A percentile compares a stretch with the other conserved stretches of the same genome.
phyloP scores from a whole-genome alignment of 1,140 invertebrate species.

The Adelges cooleyi region DNA sequence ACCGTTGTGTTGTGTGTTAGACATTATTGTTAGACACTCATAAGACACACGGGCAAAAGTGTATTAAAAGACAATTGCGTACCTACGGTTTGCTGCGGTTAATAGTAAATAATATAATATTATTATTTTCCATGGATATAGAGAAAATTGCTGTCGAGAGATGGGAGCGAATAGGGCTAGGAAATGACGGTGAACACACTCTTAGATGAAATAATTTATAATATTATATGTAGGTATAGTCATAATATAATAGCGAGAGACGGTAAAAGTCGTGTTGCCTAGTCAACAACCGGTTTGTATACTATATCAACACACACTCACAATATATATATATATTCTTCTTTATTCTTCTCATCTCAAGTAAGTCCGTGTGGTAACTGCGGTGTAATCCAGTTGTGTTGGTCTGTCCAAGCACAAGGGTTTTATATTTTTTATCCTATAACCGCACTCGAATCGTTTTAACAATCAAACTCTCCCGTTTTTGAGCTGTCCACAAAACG shows the following conservation, averaged over 20 bases:
- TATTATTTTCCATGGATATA: not conserved
- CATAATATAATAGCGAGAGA: not conserved
- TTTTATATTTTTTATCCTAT: too few relatives aligned
- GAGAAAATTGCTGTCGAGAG: not conserved
- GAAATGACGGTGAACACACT: not conserved
- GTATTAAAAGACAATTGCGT: not conserved
- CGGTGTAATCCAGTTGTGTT: too few relatives aligned
- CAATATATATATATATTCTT: not conserved
- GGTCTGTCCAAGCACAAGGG: too few relatives aligned
- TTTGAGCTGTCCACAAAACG: too few relatives aligned
- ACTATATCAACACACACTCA: too few relatives aligned
- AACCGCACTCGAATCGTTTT: too few relatives aligned
- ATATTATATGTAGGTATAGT: not conserved
- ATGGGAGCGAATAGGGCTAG: not conserved
- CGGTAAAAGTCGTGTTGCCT: slow-evolving; percentile 12
- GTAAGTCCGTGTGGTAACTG: too few relatives aligned
- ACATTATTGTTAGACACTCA: too few relatives aligned
- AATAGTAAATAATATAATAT: too few relatives aligned
- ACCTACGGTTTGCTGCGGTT: not conserved
- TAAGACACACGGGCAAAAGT: too few relatives aligned
- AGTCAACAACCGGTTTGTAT: slow-evolving; percentile 17
- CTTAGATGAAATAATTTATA: slow-evolving; percentile 8
- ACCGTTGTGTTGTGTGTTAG: too few relatives aligned
- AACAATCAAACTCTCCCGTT: too few relatives aligned
- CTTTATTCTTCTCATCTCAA: not conserved